These are phyloP conservation scores for Mus spretus DNA, from an alignment of 2,797 vertebrate species.

Conservation along the genomic window DNA sequence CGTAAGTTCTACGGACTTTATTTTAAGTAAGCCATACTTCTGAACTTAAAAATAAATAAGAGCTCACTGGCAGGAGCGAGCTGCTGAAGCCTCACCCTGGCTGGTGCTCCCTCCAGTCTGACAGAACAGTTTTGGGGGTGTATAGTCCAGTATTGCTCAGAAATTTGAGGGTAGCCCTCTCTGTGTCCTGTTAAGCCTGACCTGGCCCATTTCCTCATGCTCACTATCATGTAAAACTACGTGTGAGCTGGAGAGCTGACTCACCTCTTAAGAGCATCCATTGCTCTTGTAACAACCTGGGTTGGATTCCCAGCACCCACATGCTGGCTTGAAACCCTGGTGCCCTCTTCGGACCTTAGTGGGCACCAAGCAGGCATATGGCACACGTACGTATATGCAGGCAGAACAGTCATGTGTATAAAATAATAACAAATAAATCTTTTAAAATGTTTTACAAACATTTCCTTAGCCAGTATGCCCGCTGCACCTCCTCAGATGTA, in stretches of 20 bases:
- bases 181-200: neutral
- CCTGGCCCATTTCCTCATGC: neutral
- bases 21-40: slow-evolving; percentile 52
- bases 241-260: neutral
- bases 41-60: neutral
- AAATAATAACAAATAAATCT: neutral
- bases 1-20: neutral
- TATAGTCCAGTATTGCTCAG: neutral
- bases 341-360: neutral
- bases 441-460: neutral
- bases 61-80: neutral
- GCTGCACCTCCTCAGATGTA: neutral
- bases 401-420: neutral
- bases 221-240: neutral
- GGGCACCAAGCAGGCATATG: neutral
- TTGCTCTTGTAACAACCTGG: neutral
- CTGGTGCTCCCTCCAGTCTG: neutral
- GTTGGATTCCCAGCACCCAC: neutral
- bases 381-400: neutral
- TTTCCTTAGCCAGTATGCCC: neutral
- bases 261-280: neutral
- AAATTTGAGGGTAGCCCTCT: neutral
- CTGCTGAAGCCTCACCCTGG: neutral
- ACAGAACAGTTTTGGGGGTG: neutral
- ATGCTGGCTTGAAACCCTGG: neutral